Conservation (phyloP, 1,140 invertebrate genomes). For the Portunus trituberculatus region DNA sequence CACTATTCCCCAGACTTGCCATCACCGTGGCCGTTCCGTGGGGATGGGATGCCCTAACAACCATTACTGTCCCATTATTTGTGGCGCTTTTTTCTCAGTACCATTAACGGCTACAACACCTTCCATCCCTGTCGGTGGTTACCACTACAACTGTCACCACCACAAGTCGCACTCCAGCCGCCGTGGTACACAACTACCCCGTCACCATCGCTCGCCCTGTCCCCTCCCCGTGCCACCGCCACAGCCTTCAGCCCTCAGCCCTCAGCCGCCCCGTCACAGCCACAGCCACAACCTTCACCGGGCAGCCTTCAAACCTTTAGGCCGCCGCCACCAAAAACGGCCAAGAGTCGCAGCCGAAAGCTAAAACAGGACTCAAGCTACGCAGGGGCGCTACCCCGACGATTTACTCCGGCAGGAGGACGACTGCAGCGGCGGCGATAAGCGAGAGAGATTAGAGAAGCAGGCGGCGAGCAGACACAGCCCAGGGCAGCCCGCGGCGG, state of each 20-base stretch:
- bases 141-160: neutral
- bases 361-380: neutral
- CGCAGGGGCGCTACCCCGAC: neutral
- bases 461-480: neutral
- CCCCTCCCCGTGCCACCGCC: neutral
- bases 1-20: neutral
- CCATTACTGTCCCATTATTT: neutral
- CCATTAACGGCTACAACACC: neutral
- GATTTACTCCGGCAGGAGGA: neutral
- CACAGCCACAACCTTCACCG: neutral
- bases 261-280: neutral
- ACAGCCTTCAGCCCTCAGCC: neutral
- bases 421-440: constrained; percentile 9
- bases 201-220: neutral
- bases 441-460: constrained; percentile 27
- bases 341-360: neutral
- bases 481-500: constrained; percentile 43
- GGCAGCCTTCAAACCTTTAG: neutral
- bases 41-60: neutral
- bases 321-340: too few relatives aligned
- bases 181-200: too few relatives aligned
- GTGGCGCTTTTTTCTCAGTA: neutral
- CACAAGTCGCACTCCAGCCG: neutral
- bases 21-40: neutral
- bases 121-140: neutral